Evolutionary conservation across 2,888 invertebrate species (phyloP).

Genomic region (Plagodis pulveraria): DNA sequence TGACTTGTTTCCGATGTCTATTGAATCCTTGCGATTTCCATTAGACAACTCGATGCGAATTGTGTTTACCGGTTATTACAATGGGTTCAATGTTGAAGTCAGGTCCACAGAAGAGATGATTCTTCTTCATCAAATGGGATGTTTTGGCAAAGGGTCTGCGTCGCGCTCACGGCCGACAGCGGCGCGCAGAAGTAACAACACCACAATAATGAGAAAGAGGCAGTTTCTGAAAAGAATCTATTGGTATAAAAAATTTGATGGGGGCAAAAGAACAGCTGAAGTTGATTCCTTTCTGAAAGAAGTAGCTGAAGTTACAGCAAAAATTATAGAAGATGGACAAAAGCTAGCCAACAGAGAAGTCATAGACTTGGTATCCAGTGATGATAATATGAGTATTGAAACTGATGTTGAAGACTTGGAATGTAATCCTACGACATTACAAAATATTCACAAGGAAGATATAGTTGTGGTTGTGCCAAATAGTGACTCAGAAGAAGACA

Average conservation of each 20-base stretch:
- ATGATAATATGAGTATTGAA: slow-evolving; percentile 53
- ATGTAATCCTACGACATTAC: slow-evolving; percentile 38
- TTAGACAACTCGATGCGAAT: slow-evolving; percentile 72
- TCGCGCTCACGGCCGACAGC: slow-evolving; percentile 84
- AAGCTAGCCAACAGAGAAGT: slow-evolving; percentile 61
- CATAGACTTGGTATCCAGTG: slow-evolving; percentile 78
- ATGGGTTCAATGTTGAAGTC: slow-evolving; percentile 88
- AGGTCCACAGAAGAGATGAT: slow-evolving; percentile 84
- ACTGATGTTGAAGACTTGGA: slow-evolving; percentile 42
- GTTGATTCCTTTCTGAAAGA: slow-evolving; percentile 61
- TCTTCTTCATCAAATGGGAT: slow-evolving; percentile 88
- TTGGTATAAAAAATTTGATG: slow-evolving; percentile 78
- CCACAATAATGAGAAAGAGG: slow-evolving; percentile 82
- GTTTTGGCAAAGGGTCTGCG: slow-evolving; percentile 90
- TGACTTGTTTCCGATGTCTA: slow-evolving; percentile 66
- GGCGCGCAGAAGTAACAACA: slow-evolving; percentile 56
- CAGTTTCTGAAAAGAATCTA: slow-evolving; percentile 85
- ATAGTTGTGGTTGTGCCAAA: slow-evolving; percentile 87
- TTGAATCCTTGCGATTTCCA: slow-evolving; percentile 75
- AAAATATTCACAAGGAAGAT: slow-evolving; percentile 54
- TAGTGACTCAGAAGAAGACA: slow-evolving; percentile 87
- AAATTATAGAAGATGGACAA: slow-evolving; percentile 58
- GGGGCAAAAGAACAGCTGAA: slow-evolving; percentile 44
- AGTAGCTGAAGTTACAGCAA: slow-evolving; percentile 57
- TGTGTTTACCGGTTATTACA: slow-evolving; percentile 86